Percentiles rank a stretch among this genome's conserved stretches.
Evolutionary conservation across 2,797 vertebrate genomes (phyloP).

Genomic region (Hemibagrus guttatus): DNA sequence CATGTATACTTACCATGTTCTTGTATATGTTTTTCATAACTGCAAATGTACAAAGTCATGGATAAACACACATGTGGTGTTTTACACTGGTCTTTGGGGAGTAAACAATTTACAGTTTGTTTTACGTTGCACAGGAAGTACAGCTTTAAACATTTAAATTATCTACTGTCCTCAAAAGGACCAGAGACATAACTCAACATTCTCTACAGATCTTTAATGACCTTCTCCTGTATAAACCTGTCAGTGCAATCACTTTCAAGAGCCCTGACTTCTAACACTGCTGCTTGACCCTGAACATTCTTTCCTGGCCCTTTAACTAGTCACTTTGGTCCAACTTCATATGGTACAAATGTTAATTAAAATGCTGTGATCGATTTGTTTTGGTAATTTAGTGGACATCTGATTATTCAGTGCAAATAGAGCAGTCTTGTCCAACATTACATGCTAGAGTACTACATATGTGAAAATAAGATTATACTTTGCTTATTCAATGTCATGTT

Average conservation of each 20-base stretch:
- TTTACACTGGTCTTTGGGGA: constrained; percentile 3
- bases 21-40: constrained; percentile 16
- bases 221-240: not conserved
- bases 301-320: not conserved
- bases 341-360: not conserved
- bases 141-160: constrained; percentile 33
- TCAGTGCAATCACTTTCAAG: constrained; percentile 22
- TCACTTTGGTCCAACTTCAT: not conserved
- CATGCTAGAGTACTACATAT: not conserved
- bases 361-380: not conserved
- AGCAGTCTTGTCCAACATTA: not conserved
- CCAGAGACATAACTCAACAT: not conserved
- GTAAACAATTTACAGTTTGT: constrained; percentile 40
- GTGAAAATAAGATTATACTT: not conserved
- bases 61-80: not conserved
- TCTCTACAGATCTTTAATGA: not conserved
- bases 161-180: constrained; percentile 17
- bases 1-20: constrained; percentile 17
- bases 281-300: not conserved
- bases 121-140: not conserved
- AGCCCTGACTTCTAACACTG: constrained; percentile 8
- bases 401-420: not conserved
- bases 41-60: not conserved
- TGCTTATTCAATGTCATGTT: not conserved
- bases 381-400: not conserved